phyloP scores from a whole-genome alignment of 2,888 invertebrate genomes.

The Sminthurides aquaticus region DNA sequence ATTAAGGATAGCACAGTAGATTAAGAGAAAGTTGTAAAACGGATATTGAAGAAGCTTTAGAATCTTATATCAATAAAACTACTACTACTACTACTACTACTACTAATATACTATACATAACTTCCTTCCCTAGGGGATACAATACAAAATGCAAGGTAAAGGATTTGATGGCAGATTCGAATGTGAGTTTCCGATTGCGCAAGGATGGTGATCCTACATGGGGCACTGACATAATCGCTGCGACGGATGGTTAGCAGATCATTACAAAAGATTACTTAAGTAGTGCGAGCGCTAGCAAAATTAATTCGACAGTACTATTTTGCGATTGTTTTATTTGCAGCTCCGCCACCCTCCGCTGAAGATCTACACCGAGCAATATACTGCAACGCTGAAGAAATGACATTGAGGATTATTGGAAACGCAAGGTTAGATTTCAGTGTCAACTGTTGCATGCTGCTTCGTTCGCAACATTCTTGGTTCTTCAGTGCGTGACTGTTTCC shows the following conservation, averaged over 20 bases:
- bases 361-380: conserved; percentile 35
- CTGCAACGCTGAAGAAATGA: conserved; percentile 33
- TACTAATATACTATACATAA: no score
- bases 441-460: no score
- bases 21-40: no score
- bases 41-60: no score
- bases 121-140: no score
- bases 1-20: no score
- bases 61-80: no score
- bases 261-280: background rate
- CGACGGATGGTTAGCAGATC: conserved; percentile 31
- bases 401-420: conserved; percentile 29
- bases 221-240: conserved; percentile 30
- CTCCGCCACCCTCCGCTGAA: conserved; percentile 28
- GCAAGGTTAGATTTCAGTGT: conserved; percentile 25
- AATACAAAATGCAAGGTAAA: conserved; percentile 20
- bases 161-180: conserved; percentile 31
- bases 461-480: no score
- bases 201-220: conserved; percentile 24
- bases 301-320: no score
- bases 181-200: conserved; percentile 31
- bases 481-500: no score
- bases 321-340: conserved; percentile 9
- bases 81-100: no score
- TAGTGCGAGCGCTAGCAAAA: background rate